Conservation (phyloP, 2,797 vertebrate species). For the Myotis pilosus region DNA sequence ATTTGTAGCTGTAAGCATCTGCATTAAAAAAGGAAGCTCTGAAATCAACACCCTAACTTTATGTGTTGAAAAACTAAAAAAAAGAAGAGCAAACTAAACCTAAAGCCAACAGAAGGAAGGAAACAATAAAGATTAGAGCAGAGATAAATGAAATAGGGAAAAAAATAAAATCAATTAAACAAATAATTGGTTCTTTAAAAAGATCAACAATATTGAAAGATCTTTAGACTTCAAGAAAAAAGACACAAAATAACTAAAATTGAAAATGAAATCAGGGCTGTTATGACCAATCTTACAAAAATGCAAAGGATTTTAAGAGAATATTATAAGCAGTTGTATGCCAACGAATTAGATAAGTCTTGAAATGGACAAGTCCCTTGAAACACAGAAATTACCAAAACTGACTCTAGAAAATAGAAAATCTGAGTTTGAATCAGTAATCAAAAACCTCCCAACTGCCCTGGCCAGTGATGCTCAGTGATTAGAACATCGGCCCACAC, state of each 20-base stretch:
- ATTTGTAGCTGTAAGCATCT: not conserved
- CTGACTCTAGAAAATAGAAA: slow-evolving; percentile 37
- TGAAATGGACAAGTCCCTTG: not conserved
- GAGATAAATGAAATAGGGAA: not conserved
- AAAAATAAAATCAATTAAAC: not conserved
- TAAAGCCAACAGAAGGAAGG: not conserved
- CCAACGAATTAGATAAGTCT: slow-evolving; percentile 1
- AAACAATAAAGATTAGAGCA: slow-evolving; percentile 8
- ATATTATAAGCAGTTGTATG: not conserved
- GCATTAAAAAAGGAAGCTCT: slow-evolving; percentile 31
- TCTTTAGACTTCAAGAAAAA: slow-evolving; percentile 18
- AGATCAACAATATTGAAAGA: not conserved
- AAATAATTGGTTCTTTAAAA: slow-evolving; percentile 2
- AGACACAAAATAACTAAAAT: not conserved
- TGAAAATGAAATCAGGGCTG: not conserved
- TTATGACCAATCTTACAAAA: slow-evolving; percentile 19
- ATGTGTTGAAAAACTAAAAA: not conserved
- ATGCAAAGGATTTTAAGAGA: not conserved
- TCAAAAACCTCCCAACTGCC: not conserved
- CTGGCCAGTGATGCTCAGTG: no score
- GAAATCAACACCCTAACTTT: not conserved
- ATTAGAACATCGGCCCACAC: no score
- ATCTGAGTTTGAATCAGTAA: not conserved
- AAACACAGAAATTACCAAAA: slow-evolving; percentile 25
- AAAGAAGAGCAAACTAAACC: slow-evolving; percentile 2